Base-by-base conservation (phyloP, 2,797 vertebrate species). In the Scolopax rusticola region DNA sequence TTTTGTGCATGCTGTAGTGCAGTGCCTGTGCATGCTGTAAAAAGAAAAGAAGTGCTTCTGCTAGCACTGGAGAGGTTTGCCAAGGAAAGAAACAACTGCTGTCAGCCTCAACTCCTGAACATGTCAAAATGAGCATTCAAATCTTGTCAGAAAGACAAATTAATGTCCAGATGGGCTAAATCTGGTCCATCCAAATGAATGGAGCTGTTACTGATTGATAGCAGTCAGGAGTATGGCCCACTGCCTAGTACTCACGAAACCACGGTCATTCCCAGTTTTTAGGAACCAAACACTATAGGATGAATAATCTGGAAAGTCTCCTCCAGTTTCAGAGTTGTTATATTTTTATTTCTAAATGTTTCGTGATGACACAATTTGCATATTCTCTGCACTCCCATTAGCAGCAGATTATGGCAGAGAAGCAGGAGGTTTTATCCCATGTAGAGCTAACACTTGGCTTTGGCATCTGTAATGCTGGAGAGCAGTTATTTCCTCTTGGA, bases 41-140 rank as follows among this genome's bases (percentile, higher is more conserved):
- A 80, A 68, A 38, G 47, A 6, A 6, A 11, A 79, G 90, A 84
- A 77, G 64, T 85, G 75, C 86, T 96, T 90, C 81, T 87, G 53
- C 89, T 78, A 92, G 77, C 67, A 76, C 54, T 18, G 32, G 45
- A 80, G 84, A 77, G n/a, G 64, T 93, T 96, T 96, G 95, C 95
- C 90, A 94, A 90, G 67, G 93, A 90, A 82, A 87, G 84, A 76
- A 95, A 92, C 75, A 90, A 92, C 93, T 95, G 71, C 86, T 96
- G 87, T 89, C 96, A 96, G 93, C 60, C 60, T 83, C 82, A 47
- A 11, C 64, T 68, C 89, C 92, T 40, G 64, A 95, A 77, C 78
- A 59, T 15, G 81, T 92, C 82, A 95, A 92, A 96, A 89, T 85
- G 78, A 95, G 75, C 1, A 1, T 73, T 95, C 90, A 71, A 19